phyloP scores from a whole-genome alignment of 1,140 invertebrate genomes.

The Ditylenchus dipsaci region DNA sequence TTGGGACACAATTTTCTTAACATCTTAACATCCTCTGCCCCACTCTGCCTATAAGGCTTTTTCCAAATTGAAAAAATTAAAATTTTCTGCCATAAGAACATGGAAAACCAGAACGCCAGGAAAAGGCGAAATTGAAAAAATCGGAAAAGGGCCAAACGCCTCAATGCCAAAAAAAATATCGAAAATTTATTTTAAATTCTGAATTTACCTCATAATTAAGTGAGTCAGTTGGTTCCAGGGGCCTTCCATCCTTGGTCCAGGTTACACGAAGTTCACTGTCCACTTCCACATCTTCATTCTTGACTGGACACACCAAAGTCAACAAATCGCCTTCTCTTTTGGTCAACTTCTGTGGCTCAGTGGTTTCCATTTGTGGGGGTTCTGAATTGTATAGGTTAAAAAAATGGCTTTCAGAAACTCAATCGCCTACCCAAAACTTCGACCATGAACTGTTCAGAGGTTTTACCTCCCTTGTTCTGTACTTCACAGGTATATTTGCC shows the following conservation, averaged over 20 bases:
- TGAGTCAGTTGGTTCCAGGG: constrained; percentile 33
- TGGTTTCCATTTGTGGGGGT: constrained; percentile 47
- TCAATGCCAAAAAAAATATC: too few relatives aligned
- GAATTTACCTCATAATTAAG: constrained; percentile 18
- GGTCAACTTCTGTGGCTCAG: constrained; percentile 13
- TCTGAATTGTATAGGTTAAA: constrained; percentile 21
- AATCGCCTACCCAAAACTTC: constrained; percentile 49
- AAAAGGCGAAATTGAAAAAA: too few relatives aligned
- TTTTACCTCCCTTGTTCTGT: constrained; percentile 42
- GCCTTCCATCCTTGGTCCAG: constrained; percentile 52
- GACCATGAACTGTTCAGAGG: constrained; percentile 42
- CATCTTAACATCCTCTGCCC: too few relatives aligned
- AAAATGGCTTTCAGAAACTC: not conserved
- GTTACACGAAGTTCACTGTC: constrained; percentile 18
- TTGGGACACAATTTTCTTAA: too few relatives aligned
- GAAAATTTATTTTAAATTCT: too few relatives aligned
- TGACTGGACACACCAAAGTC: constrained; percentile 46
- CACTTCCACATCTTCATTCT: constrained; percentile 13
- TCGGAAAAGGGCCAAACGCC: too few relatives aligned
- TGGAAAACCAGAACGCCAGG: too few relatives aligned
- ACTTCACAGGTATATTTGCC: constrained; percentile 49
- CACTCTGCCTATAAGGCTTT: too few relatives aligned
- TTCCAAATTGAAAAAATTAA: too few relatives aligned
- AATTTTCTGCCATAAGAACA: too few relatives aligned
- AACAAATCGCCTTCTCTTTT: constrained; percentile 47